Evolutionary conservation across 2,888 invertebrate species (phyloP).

Genomic region (Matsumyia berberina): DNA sequence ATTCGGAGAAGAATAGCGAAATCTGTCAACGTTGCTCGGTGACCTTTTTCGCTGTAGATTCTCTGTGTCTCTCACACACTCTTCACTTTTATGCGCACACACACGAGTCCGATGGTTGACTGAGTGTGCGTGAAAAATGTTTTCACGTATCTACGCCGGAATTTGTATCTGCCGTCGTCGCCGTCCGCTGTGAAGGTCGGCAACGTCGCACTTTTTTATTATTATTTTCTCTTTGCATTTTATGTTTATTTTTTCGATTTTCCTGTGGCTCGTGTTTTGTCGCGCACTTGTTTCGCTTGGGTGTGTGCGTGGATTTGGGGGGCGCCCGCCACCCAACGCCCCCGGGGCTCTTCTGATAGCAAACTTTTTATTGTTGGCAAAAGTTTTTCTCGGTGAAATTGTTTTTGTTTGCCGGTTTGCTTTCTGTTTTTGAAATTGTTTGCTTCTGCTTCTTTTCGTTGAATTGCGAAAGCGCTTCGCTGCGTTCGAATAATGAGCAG

Average conservation of each 20-base stretch:
- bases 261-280: constrained; percentile 47
- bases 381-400: constrained; percentile 74
- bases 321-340: constrained; percentile 68
- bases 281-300: constrained; percentile 23
- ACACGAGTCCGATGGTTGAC: background rate
- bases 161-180: constrained; percentile 38
- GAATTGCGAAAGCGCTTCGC: constrained; percentile 71
- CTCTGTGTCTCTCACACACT: constrained; percentile 30
- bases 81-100: background rate
- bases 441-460: constrained; percentile 43
- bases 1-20: constrained; percentile 13
- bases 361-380: constrained; percentile 75
- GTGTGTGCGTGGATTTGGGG: constrained; percentile 36
- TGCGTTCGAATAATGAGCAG: constrained; percentile 68
- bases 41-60: constrained; percentile 63
- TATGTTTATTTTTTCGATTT: constrained; percentile 50
- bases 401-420: constrained; percentile 64
- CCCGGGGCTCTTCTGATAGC: constrained; percentile 28
- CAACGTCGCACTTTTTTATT: constrained; percentile 67
- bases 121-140: constrained; percentile 45
- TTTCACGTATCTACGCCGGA: constrained; percentile 54
- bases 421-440: constrained; percentile 45
- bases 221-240: constrained; percentile 61
- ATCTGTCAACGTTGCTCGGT: constrained; percentile 60
- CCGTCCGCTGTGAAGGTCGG: constrained; percentile 46